Percentiles rank a stretch among this genome's conserved stretches.
Evolutionary conservation across 1,140 invertebrate species (phyloP).

Genomic region (Zaprionus gabonicus): DNA sequence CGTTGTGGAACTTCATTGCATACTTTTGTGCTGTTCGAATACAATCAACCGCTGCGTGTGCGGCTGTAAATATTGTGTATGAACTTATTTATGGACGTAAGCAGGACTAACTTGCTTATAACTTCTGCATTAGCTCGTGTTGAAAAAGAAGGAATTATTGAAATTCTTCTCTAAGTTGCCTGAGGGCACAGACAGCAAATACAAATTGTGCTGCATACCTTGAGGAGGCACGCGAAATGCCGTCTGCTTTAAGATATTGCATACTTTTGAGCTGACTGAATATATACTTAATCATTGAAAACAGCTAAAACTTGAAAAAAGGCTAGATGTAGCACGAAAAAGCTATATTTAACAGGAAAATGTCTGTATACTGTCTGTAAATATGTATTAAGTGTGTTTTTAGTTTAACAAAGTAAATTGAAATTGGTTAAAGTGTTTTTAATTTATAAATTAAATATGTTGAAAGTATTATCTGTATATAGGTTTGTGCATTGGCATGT

Average conservation of each 20-base stretch:
- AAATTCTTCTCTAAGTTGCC: neutral
- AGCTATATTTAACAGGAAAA: neutral
- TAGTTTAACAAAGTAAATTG: neutral
- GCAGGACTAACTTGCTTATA: neutral
- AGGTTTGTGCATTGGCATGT: slow-evolving; percentile 51
- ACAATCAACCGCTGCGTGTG: neutral
- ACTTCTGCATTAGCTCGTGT: neutral
- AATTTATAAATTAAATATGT: neutral
- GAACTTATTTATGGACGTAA: neutral
- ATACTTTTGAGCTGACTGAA: slow-evolving; percentile 28
- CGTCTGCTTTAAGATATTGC: slow-evolving; percentile 2
- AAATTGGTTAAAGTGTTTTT: neutral
- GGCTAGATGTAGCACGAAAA: neutral
- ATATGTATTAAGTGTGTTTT: slow-evolving; percentile 6
- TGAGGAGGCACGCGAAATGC: neutral
- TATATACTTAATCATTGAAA: neutral
- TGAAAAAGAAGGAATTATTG: neutral
- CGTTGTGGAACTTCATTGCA: neutral
- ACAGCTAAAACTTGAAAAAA: too few relatives aligned
- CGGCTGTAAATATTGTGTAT: neutral
- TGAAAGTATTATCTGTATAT: slow-evolving; percentile 18
- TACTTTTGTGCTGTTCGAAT: neutral
- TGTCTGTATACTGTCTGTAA: neutral
- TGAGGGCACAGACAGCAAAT: neutral
- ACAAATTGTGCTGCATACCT: slow-evolving; percentile 11